A percentile compares a stretch with the other conserved stretches of the same genome.
Evolutionary conservation across 2,797 vertebrate genomes (phyloP).

Genomic region (Aldrovandia affinis): DNA sequence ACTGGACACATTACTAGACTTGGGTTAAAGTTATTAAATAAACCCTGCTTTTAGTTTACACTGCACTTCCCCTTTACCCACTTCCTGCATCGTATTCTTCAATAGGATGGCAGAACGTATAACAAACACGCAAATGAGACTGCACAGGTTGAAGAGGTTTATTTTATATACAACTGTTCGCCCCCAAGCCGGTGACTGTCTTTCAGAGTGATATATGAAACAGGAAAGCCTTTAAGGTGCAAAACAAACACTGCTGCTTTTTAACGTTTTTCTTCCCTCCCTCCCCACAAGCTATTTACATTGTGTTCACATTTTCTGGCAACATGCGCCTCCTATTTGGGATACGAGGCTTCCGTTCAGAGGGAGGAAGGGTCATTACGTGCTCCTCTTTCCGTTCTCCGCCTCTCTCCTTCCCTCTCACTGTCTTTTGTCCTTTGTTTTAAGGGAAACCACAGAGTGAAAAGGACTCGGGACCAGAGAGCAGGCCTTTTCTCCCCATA

Average conservation of each 20-base stretch:
- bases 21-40: not conserved
- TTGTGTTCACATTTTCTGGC: constrained; percentile 64
- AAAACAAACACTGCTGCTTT: constrained; percentile 65
- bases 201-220: constrained; percentile 57
- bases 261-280: not conserved
- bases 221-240: constrained; percentile 73
- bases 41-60: not conserved
- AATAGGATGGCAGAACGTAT: too few relatives aligned
- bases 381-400: not conserved
- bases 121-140: constrained; percentile 20
- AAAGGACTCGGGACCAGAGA: not conserved
- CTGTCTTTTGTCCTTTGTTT: not conserved
- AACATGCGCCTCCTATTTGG: constrained; percentile 26
- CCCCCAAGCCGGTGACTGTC: constrained; percentile 73
- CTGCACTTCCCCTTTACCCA: not conserved
- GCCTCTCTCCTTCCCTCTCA: not conserved
- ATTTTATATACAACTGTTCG: constrained; percentile 68
- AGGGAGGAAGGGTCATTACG: not conserved
- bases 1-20: not conserved
- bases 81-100: not conserved
- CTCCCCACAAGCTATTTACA: constrained; percentile 54
- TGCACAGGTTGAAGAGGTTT: constrained; percentile 56
- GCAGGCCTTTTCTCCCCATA: not conserved
- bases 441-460: not conserved
- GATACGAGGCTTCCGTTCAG: not conserved